Base-by-base conservation (phyloP, 2,888 invertebrate genomes). In the Latrodectus hesperus region DNA sequence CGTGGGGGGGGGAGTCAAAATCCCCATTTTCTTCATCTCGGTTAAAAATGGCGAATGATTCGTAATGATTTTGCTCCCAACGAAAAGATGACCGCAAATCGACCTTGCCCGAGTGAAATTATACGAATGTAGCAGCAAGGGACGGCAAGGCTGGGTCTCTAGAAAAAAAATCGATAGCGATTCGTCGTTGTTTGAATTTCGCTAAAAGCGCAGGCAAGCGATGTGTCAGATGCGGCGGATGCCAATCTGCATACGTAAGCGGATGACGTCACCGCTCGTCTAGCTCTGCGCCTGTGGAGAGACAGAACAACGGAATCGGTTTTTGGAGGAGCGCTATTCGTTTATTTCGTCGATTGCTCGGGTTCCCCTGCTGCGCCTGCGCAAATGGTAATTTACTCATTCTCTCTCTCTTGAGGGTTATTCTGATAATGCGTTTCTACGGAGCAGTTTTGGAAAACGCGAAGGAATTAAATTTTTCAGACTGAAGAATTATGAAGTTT, bases 201-300 rank as follows among this genome's bases (percentile, higher is more conserved):
- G 78, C 77, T 73, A 84, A 78, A 84, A 78, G 77, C 77, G 84
- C 84, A 84, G 84, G 84, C 60, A 55, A 65, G 83, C 84, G 86
- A 86, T 86, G 86, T 86, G 86, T 86, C 86, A 86, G 86, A 80
- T 86, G 85, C 85, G 85, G 86, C 81, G 86, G 81, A 80, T 86
- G 86, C 86, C 86, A 86, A 86, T 86, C 86, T 86, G 86, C 86
- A 86, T 86, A 80, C 86, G 86, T 86, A 86, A 86, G 80, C 84
- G 80, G 74, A 64, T 86, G 86, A 86, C 86, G 86, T 86, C 86
- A 81, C 64, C 86, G 49, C 73, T 55, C 65, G 52, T 53, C 73
- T 49, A 71, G 38, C 49, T 51, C 77, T 60, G 67, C 52, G 76
- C 76, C 22, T 74, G 85, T 74, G 74, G 80, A 81, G 70, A 64